These are phyloP conservation scores for Axis porcinus DNA, from an alignment of 2,113 vertebrate genomes.

Conservation along the genomic window DNA sequence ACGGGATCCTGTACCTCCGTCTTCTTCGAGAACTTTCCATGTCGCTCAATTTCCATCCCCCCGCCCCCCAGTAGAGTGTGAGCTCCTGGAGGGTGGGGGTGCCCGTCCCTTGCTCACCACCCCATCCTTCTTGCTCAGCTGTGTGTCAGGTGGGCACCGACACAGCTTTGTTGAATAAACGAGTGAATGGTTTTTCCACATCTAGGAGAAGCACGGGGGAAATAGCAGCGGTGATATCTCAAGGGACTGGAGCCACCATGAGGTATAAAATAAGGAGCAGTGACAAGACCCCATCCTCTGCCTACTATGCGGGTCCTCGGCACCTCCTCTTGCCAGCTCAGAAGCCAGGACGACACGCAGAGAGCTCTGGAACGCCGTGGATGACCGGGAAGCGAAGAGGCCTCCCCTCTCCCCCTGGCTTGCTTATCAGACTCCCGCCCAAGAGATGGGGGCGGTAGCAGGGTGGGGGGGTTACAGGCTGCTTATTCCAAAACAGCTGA, in stretches of 20 bases:
- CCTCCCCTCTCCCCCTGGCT: not conserved
- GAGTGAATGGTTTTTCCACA: not conserved
- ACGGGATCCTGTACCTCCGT: not conserved
- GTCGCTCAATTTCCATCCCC: rapidly evolving
- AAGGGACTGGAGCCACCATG: not conserved
- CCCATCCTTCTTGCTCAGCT: not conserved
- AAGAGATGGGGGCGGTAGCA: not conserved
- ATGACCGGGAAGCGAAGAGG: not conserved
- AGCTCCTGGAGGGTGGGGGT: not conserved
- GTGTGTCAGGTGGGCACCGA: not conserved
- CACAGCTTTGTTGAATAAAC: not conserved
- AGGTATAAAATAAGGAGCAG: not conserved
- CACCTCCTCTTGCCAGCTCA: not conserved
- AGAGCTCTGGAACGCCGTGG: not conserved
- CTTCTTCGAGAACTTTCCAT: not conserved
- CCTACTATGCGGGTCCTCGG: rapidly evolving
- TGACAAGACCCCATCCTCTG: not conserved
- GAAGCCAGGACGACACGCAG: not conserved
- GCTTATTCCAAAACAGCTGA: not conserved
- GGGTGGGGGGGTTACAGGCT: not conserved
- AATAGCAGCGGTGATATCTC: not conserved
- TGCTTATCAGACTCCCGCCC: not conserved
- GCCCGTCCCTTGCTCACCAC: not conserved
- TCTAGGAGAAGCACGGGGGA: not conserved
- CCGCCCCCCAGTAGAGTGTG: rapidly evolving